These are phyloP conservation scores for Phrynocephalus guinanensis DNA, from an alignment of 2,797 vertebrate genomes.

Conservation along the genomic window DNA sequence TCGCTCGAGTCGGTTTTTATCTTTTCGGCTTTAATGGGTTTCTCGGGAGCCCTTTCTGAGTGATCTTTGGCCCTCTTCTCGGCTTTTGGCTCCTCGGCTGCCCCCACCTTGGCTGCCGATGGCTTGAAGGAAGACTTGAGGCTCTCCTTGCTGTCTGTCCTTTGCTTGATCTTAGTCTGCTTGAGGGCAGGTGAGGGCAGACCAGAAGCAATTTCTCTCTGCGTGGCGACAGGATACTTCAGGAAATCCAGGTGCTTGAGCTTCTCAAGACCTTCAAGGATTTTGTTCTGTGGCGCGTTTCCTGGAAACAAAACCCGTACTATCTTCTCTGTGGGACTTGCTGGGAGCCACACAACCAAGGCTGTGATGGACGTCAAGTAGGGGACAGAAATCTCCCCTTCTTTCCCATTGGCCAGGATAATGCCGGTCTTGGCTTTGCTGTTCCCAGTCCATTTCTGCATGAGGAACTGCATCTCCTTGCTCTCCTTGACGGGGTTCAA, in stretches of 20 bases:
- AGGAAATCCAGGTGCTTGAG: constrained; percentile 96
- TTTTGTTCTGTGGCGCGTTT: constrained; percentile 98
- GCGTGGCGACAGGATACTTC: constrained; percentile 94
- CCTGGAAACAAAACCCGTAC: constrained; percentile 97
- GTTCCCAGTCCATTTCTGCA: constrained; percentile 99
- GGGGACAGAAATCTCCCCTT: constrained; percentile 98
- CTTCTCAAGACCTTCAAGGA: constrained; percentile 98
- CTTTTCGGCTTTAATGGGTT: constrained; percentile 85
- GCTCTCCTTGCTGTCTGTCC: constrained; percentile 97
- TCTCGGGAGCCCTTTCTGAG: constrained; percentile 84
- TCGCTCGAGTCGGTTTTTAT: constrained; percentile 82
- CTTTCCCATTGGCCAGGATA: constrained; percentile 91
- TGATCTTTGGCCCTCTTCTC: constrained; percentile 91
- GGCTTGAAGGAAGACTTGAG: constrained; percentile 92
- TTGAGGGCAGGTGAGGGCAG: constrained; percentile 87
- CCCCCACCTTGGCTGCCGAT: constrained; percentile 81
- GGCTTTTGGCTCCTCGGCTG: constrained; percentile 86
- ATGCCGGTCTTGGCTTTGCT: constrained; percentile 99
- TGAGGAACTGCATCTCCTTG: constrained; percentile 99
- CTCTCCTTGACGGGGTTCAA: constrained; percentile 98
- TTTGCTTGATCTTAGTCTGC: constrained; percentile 94
- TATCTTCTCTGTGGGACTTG: constrained; percentile 94
- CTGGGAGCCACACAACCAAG: constrained; percentile 97
- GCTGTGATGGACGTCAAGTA: constrained; percentile 98
- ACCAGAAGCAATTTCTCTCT: constrained; percentile 91